These are phyloP conservation scores for Podilymbus podiceps DNA, from an alignment of 2,113 vertebrate species.

Conservation along the genomic window DNA sequence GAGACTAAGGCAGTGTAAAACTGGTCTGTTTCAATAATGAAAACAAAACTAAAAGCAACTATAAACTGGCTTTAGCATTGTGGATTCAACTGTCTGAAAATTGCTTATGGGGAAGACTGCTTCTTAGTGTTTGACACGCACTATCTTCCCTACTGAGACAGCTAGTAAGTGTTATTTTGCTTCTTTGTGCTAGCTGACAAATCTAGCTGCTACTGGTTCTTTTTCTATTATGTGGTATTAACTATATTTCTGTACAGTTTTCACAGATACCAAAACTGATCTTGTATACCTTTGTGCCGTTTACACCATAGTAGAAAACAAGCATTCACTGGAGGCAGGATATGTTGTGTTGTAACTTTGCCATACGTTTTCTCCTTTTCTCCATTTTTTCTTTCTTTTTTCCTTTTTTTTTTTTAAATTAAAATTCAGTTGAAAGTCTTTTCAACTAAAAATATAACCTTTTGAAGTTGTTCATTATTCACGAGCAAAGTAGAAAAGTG, in stretches of 20 bases:
- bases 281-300: not conserved
- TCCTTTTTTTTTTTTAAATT: not conserved
- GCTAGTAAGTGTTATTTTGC: not conserved
- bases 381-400: not conserved
- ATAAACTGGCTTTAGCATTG: not conserved
- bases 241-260: not conserved
- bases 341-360: not conserved
- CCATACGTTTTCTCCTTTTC: not conserved
- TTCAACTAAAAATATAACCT: slow-evolving; percentile 38
- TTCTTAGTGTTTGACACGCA: not conserved
- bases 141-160: not conserved
- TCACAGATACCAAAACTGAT: not conserved
- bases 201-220: not conserved
- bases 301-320: not conserved
- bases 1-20: not conserved
- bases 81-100: not conserved
- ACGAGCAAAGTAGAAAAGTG: not conserved
- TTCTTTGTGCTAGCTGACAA: not conserved
- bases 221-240: not conserved
- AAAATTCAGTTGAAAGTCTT: slow-evolving; percentile 19
- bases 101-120: not conserved
- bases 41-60: not conserved
- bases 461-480: slow-evolving; percentile 41
- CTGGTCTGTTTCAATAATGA: not conserved
- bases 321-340: not conserved